These are phyloP conservation scores for Erebia ligea DNA, from an alignment of 2,888 invertebrate genomes.

Conservation along the genomic window DNA sequence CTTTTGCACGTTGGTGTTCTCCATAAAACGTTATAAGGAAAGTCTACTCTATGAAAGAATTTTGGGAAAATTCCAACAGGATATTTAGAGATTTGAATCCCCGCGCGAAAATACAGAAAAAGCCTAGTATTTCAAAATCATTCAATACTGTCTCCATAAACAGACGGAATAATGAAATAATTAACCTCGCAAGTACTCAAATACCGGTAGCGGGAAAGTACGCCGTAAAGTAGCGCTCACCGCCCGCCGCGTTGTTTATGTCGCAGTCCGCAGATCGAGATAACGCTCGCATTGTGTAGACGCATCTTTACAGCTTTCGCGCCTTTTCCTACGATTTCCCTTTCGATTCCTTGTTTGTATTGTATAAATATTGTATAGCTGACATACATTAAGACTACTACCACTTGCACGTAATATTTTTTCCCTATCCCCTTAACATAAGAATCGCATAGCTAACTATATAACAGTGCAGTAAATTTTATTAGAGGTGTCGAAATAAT, in stretches of 20 bases:
- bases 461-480: too few relatives aligned
- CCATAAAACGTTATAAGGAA: too few relatives aligned
- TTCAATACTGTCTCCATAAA: constrained; percentile 14
- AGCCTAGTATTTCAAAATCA: too few relatives aligned
- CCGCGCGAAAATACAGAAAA: too few relatives aligned
- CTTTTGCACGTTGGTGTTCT: too few relatives aligned
- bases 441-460: too few relatives aligned
- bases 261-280: constrained; percentile 57
- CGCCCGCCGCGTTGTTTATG: constrained; percentile 77
- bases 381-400: background rate
- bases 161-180: constrained; percentile 35
- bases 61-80: too few relatives aligned
- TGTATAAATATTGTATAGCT: background rate
- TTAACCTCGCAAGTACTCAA: constrained; percentile 27
- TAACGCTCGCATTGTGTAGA: constrained; percentile 56
- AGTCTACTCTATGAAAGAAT: too few relatives aligned
- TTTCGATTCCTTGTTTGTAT: constrained; percentile 37
- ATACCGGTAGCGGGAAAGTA: constrained; percentile 41
- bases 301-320: constrained; percentile 67
- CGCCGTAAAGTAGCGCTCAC: constrained; percentile 67
- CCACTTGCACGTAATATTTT: too few relatives aligned
- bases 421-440: too few relatives aligned
- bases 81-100: too few relatives aligned
- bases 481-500: too few relatives aligned
- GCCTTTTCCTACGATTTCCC: constrained; percentile 45